These are phyloP conservation scores for Melanostoma mellinum DNA, from an alignment of 2,888 invertebrate species.

Conservation along the genomic window DNA sequence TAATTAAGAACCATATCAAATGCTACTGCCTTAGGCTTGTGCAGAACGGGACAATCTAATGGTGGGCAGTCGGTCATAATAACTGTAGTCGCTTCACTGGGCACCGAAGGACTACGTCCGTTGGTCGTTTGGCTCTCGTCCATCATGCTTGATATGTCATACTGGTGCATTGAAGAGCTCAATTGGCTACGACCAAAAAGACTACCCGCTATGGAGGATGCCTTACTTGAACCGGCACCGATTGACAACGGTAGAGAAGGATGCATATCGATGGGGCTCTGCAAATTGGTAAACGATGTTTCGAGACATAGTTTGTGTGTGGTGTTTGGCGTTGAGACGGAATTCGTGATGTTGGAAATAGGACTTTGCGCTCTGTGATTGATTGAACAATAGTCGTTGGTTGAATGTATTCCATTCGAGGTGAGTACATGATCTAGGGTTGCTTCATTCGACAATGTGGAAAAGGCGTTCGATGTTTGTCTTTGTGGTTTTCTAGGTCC, in stretches of 20 bases:
- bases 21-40: conserved; percentile 78
- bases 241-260: conserved; percentile 64
- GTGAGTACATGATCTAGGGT: conserved; percentile 53
- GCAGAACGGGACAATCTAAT: conserved; percentile 62
- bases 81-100: conserved; percentile 80
- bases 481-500: conserved; percentile 91
- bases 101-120: conserved; percentile 79
- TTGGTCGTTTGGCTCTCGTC: conserved; percentile 79
- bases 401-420: conserved; percentile 78
- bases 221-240: conserved; percentile 78
- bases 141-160: conserved; percentile 81
- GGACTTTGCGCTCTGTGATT: conserved; percentile 82
- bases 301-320: conserved; percentile 86
- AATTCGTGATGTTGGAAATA: conserved; percentile 81
- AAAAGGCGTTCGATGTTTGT: conserved; percentile 81
- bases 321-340: conserved; percentile 82
- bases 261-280: conserved; percentile 82
- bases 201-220: conserved; percentile 81
- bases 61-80: conserved; percentile 74
- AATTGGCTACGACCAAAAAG: conserved; percentile 81
- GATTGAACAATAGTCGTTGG: conserved; percentile 43
- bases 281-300: conserved; percentile 89
- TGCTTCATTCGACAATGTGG: conserved; percentile 80
- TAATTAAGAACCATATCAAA: conserved; percentile 78
- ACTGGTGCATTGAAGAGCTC: conserved; percentile 81